Evolutionary conservation across 1,140 invertebrate genomes (phyloP), one percentile per base, ranked within the genome.

Genomic region (Chymomyza costata): DNA sequence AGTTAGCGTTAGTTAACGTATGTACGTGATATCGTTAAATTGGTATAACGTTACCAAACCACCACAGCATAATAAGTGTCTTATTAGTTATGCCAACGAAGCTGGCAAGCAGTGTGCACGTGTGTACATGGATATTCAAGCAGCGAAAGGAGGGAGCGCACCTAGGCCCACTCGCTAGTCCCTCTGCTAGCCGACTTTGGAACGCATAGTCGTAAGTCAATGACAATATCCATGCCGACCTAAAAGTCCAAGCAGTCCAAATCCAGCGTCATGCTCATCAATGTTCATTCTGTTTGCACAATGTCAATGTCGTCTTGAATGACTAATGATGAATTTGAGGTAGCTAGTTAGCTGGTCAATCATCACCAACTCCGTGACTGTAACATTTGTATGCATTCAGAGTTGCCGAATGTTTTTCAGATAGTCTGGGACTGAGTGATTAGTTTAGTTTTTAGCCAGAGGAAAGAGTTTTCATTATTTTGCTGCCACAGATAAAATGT

Each of bases 1-100:
- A 83, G 80, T 83, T 83, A 83, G 74, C 81, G 74, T 83, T 83
- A 83, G 81, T 83, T 83, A 83, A 83, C 80, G 81, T 81, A 83
- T 81, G 80, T 83, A 83, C 81, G 80, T 83, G 81, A 83, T 83
- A 83, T 83, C 81, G 81, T 83, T 83, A 83, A 83, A 76, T 65
- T 83, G 60, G 73, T 83, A 65, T 83, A 83, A 83, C 70, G 66
- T 83, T 76, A 80, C 81, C 63, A 58, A 61, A 70, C 60, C 67
- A 34, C 56, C 58, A 44, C 41, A 52, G 70, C 81, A 83, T 83
- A 83, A 81, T 83, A 83, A 83, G 76, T 82, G 73, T 80, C 73
- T 80, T 80, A 80, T 80, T 80, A 80, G 73, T 80, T 80, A 80
- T 80, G 73, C 73, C 53, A 58, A 28, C 7, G 47, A 34, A 47